Evolutionary conservation across 2,888 invertebrate species (phyloP), one percentile per base, ranked within the genome.

Genomic region (Anagyrus pseudococci): DNA sequence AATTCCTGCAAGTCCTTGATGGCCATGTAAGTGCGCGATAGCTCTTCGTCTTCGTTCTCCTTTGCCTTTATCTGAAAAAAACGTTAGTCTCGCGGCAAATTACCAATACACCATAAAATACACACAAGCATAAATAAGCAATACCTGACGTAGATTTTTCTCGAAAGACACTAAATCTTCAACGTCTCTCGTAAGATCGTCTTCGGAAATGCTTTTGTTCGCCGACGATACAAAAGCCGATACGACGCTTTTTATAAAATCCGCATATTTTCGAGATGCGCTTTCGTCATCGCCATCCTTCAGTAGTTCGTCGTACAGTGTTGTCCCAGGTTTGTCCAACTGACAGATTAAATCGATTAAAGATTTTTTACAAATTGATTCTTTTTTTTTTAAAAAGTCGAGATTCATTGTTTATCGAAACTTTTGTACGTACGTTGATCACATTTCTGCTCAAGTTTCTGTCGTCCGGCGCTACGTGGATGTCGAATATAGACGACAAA

Each of bases 1-100:
- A 46, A 52, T 2, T 26, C 13, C 22, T 62, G 62, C 46, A 62
- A 37, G 3, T 56, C 52, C 4, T 62, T 37, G 1, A 62, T 56
- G 10, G 50, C 56, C 26, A 52, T 56, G 17, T 56, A 52, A 19
- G 22, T 15, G 2, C 19, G 20, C 7, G 52, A 17, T 3, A 25
- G 23, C 8, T 61, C 50, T 13, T 50, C 15, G 23, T 55, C 46
- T 6, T 50, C 37, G 7, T 25, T 56, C 29, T 61, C 50, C 4
- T 22, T 54, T 4, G 22, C 48, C 8, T 26, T 33, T 1, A 19
- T 2, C 46, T 56, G 55, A 7, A 56, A 7, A 29, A 29, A 29
- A 29, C 29, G 10, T 7, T 29, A 29, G 29, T 7, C 10, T 29
- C 10, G 10, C 29, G 10, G 29, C 29, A n/a, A n/a, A n/a, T n/a